These are phyloP conservation scores for Axis porcinus DNA, from an alignment of 2,113 vertebrate species.

Conservation along the genomic window DNA sequence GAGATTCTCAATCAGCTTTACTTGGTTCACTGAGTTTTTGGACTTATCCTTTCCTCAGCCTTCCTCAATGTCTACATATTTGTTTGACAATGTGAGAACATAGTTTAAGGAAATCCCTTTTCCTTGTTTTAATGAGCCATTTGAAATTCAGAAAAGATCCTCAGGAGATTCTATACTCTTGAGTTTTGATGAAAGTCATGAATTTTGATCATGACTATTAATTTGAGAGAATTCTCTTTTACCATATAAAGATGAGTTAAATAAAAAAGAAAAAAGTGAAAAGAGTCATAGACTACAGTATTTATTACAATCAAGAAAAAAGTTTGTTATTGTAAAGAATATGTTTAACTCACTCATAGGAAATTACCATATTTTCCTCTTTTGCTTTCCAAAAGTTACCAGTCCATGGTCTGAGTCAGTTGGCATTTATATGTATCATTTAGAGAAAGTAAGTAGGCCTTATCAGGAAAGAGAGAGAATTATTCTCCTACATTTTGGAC, in stretches of 20 bases:
- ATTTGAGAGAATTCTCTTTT: background rate
- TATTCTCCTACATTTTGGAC: background rate
- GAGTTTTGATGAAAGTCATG: slow-evolving; percentile 1
- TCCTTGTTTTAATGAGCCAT: background rate
- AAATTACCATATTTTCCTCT: slow-evolving; percentile 18
- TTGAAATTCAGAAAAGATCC: background rate
- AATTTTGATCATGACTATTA: background rate
- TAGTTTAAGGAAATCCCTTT: background rate
- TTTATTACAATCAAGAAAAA: background rate
- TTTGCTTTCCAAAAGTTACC: slow-evolving; percentile 40
- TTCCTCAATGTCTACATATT: background rate
- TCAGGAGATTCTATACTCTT: background rate
- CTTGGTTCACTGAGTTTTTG: background rate
- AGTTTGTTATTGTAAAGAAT: background rate
- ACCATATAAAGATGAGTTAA: background rate
- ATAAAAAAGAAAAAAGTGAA: background rate
- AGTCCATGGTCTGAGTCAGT: background rate
- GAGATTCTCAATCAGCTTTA: background rate
- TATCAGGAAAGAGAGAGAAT: slow-evolving; percentile 2
- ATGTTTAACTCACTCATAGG: background rate
- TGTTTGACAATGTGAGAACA: background rate
- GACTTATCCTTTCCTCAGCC: background rate
- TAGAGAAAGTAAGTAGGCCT: background rate
- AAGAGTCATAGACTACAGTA: background rate
- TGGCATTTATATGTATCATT: slow-evolving; percentile 13